Base-by-base conservation (phyloP, 1,140 invertebrate species). In the Solenopsis fugax region DNA sequence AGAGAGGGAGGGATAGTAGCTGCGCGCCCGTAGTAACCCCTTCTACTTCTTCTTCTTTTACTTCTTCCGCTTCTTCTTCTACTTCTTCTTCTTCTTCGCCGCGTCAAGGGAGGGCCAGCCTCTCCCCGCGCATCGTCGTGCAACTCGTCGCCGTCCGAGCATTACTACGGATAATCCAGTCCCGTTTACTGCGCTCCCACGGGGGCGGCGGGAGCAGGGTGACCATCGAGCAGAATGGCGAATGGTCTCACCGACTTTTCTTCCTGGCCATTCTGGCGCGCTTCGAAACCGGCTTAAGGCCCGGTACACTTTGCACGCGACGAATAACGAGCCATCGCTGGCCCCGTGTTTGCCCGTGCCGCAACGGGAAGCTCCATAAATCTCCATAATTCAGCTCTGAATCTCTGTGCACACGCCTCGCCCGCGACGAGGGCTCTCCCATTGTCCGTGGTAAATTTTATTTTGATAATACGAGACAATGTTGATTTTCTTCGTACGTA, bases 141-240 rank as follows among this genome's bases (percentile, higher is more conserved):
- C 77, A 54, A 75, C 69, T 84, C 69, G 69, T 73, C 54, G 67
- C 37, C 64, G 34, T 58, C 54, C 69, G 54, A 84, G 89, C 87
- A 92, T 92, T 92, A 91, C 91, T 78, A 87, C 87, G 91, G 92
- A 93, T 93, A 93, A 94, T 93, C 91, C 91, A 82, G 77, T 92
- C 77, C 84, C 89, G 77, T 93, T 93, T 93, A 91, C 85, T 80
- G 85, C 85, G 78, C 87, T 91, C 89, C 88, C 80, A n/a, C 77
- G 87, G 9, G 48, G 87, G 16, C 54, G 16, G 12, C 13, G 52
- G 60, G 45, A 56, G 62, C 41, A 1, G 41, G 54, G 64, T 85
- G 87, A 62, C 76, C 88, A 77, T 85, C 45, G 52, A 77, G 64
- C 13, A 82, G 75, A 85, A 91, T 77, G 88, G 72, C 91, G 82